Evolutionary conservation across 2,888 invertebrate genomes (phyloP), one percentile per base, ranked within the genome.

Genomic region (Minunthozetes semirufus): DNA sequence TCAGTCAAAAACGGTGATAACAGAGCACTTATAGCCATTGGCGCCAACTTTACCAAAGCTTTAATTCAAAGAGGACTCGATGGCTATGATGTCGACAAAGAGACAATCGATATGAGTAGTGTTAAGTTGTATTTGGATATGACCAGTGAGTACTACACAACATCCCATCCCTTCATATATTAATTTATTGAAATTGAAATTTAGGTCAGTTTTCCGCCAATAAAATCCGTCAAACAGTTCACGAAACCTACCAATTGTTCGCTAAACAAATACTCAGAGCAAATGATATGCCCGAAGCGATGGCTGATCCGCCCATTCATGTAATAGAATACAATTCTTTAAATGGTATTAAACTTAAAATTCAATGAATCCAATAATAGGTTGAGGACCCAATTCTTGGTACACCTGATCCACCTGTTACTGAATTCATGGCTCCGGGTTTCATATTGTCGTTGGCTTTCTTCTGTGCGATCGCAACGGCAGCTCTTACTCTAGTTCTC

Each of bases 401-500:
- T 2, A 53, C 48, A 29, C 56, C 53, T 0, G 89, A 92, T 82
- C 93, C 94, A 4, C 93, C 92, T 13, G 95, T 95, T 82, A 94
- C 94, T 0, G 93, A 95, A 83, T 96, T 95, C 84, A 94, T 95
- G 76, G 94, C 95, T 17, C 94, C 95, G 61, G 95, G 95, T 79
- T 93, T 95, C 77, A 94, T 95, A 80, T 85, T 94, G 79, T 42
- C 63, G 17, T 33, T 95, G 84, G 94, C 94, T 2, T 95, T 94
- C 87, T 95, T 95, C 88, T 87, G 95, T 86, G 94, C 95, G 72
- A 94, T 94, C 15, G 95, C 95, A 0, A 84, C 95, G 78, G 95
- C 95, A 1, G 94, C 94, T 0, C 91, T 94, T 0, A 92, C 92
- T 1, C 86, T 94, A 79, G 93, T 94, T 80, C 92, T 93, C 81